Percentiles rank a stretch among this genome's conserved stretches.
These are phyloP conservation scores for Pholis gunnellus DNA, from an alignment of 2,113 vertebrate species.

Conservation along the genomic window DNA sequence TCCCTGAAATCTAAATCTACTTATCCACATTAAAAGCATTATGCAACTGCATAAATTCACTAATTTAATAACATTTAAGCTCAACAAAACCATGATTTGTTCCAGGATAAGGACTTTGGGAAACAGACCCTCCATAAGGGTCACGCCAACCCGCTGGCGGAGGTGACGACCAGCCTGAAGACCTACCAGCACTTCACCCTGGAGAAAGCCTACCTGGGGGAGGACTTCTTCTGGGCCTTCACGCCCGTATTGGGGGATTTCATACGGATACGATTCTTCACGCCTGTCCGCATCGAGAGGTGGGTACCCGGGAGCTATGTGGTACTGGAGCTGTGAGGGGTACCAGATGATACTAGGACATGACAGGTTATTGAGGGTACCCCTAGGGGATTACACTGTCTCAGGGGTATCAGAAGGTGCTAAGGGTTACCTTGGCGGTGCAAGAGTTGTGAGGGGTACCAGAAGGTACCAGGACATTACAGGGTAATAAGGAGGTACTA, in stretches of 20 bases:
- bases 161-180: constrained; percentile 98
- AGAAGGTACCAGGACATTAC: too few relatives aligned
- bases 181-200: constrained; percentile 99
- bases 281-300: constrained; percentile 95
- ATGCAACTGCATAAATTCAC: background rate
- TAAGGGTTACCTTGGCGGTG: too few relatives aligned
- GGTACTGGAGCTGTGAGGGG: background rate
- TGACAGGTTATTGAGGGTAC: background rate
- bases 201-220: constrained; percentile 97
- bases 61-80: too few relatives aligned
- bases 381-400: too few relatives aligned
- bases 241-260: constrained; percentile 96
- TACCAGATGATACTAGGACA: background rate
- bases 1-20: background rate
- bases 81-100: background rate
- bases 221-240: constrained; percentile 99
- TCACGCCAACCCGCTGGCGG: constrained; percentile 95
- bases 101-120: constrained; percentile 97
- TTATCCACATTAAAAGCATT: background rate
- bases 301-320: constrained; percentile 50
- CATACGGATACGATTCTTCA: constrained; percentile 97
- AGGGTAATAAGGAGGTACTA: too few relatives aligned
- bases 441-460: too few relatives aligned
- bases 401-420: too few relatives aligned
- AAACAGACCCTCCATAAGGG: constrained; percentile 95